Conservation (phyloP, 2,888 invertebrate species). For the Nineta flava region DNA sequence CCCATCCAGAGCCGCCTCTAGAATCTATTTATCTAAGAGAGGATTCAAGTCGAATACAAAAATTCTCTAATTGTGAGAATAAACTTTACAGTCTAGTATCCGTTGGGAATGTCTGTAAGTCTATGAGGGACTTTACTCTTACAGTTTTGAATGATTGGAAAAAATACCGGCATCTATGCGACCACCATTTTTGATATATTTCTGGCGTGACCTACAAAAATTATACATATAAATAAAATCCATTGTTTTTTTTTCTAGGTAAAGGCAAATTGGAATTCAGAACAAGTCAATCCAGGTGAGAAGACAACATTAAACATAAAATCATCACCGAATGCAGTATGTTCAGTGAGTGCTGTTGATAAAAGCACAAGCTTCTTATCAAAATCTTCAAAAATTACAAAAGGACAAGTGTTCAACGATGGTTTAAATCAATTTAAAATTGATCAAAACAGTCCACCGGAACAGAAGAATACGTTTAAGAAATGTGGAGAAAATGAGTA, state of each 20-base stretch:
- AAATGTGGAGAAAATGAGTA: constrained; percentile 15
- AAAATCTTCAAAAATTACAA: constrained; percentile 13
- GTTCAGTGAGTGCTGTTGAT: constrained; percentile 40
- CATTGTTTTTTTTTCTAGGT: constrained; percentile 19
- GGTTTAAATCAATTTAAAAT: constrained; percentile 22
- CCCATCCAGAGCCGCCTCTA: too few relatives aligned
- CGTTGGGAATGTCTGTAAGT: too few relatives aligned
- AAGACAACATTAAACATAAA: constrained; percentile 30
- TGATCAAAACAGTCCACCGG: constrained; percentile 17
- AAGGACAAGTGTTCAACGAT: constrained; percentile 19
- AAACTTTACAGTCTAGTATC: too few relatives aligned
- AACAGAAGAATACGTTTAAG: constrained; percentile 21
- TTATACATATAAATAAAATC: too few relatives aligned
- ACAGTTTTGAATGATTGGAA: too few relatives aligned
- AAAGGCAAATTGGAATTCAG: constrained; percentile 29
- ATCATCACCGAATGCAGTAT: constrained; percentile 36
- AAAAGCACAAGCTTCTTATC: constrained; percentile 34
- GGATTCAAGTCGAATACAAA: too few relatives aligned
- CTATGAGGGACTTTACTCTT: too few relatives aligned
- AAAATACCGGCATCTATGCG: too few relatives aligned
- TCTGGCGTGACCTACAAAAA: too few relatives aligned
- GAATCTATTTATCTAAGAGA: too few relatives aligned
- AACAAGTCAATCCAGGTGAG: constrained; percentile 32
- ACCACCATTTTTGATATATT: too few relatives aligned
- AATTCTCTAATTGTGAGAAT: too few relatives aligned